A percentile compares a stretch with the other conserved stretches of the same genome.
phyloP scores from a whole-genome alignment of 2,888 invertebrate species.

The Pterobdella sp. region DNA sequence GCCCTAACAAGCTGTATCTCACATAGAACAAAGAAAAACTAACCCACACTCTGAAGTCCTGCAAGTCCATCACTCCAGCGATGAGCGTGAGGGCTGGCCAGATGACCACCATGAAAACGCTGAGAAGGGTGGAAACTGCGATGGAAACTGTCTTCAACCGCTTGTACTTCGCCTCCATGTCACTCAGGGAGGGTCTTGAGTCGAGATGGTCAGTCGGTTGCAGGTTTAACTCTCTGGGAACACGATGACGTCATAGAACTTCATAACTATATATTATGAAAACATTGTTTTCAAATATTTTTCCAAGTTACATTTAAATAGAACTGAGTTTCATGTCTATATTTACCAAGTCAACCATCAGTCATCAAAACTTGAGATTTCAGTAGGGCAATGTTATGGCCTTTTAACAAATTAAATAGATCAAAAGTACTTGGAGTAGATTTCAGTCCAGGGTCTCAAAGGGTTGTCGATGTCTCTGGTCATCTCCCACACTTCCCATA shows the following conservation, averaged over 20 bases:
- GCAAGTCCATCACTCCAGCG: constrained; percentile 40
- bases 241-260: too few relatives aligned
- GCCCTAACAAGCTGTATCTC: too few relatives aligned
- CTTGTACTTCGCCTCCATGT: constrained; percentile 42
- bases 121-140: constrained; percentile 39
- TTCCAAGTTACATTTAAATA: neutral
- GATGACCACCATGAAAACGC: constrained; percentile 42
- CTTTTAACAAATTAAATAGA: neutral
- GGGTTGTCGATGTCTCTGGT: constrained; percentile 52
- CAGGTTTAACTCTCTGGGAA: constrained; percentile 44
- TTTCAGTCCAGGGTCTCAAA: constrained; percentile 50
- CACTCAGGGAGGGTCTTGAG: constrained; percentile 44
- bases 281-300: too few relatives aligned
- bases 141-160: constrained; percentile 40
- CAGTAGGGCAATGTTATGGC: neutral
- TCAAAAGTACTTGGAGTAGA: constrained; percentile 44
- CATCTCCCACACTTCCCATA: constrained; percentile 45
- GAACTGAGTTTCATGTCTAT: neutral
- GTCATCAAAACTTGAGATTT: neutral
- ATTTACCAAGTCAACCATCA: neutral
- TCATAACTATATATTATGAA: too few relatives aligned
- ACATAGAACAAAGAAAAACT: too few relatives aligned
- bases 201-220: constrained; percentile 42
- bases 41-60: constrained; percentile 44
- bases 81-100: constrained; percentile 44